A percentile compares a stretch with the other conserved stretches of the same genome.
These are phyloP conservation scores for Aleiodes testaceus DNA, from an alignment of 2,888 invertebrate genomes.

Conservation along the genomic window DNA sequence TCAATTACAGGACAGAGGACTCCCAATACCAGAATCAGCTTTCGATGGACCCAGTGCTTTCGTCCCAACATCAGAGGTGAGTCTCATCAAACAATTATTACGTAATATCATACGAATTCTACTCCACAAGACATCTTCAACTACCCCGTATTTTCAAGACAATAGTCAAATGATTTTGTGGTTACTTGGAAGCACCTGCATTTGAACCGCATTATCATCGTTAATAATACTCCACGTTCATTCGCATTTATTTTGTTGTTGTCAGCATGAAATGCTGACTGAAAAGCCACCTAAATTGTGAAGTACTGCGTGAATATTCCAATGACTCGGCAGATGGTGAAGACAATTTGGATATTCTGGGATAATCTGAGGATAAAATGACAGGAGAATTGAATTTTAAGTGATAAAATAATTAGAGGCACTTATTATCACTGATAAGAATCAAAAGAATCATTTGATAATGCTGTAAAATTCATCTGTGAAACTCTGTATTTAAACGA, in stretches of 20 bases:
- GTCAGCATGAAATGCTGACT: too few species aligned
- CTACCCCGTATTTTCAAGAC: neutral
- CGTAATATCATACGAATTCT: constrained; percentile 2
- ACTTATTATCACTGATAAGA: too few species aligned
- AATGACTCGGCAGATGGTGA: too few species aligned
- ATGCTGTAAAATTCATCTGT: too few species aligned
- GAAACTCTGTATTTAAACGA: neutral
- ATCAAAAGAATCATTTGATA: too few species aligned
- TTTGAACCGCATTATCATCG: too few species aligned
- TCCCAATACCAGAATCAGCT: constrained; percentile 75
- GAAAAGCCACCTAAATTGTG: too few species aligned
- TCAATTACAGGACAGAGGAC: constrained; percentile 74
- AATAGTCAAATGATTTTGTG: neutral
- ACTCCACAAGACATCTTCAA: constrained; percentile 1
- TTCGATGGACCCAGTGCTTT: constrained; percentile 76
- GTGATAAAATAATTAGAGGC: too few species aligned
- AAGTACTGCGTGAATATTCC: too few species aligned
- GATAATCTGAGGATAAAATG: neutral
- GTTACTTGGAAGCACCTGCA: neutral
- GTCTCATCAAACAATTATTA: constrained; percentile 55
- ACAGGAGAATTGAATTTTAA: neutral
- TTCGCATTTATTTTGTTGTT: too few species aligned
- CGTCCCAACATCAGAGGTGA: constrained; percentile 76
- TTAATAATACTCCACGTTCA: too few species aligned
- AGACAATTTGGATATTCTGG: too few species aligned